Base-by-base conservation (phyloP, 2,888 invertebrate species). In the Amblyteles armatorius region DNA sequence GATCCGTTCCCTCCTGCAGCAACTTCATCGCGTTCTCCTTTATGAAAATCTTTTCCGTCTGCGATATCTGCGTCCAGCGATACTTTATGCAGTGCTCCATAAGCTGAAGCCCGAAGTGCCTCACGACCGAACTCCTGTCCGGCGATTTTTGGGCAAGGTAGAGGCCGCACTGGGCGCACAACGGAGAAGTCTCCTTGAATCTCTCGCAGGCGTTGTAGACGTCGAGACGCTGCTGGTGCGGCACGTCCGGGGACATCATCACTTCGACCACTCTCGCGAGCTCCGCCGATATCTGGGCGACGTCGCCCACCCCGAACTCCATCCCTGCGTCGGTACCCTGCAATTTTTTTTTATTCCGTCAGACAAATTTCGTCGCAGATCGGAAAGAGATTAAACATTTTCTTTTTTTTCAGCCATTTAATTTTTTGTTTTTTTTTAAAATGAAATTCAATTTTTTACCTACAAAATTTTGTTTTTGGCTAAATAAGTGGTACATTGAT, bases 51-150 rank as follows among this genome's bases (percentile, higher is more conserved):
- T 98, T 99, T 91, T 98, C 98, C 79, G 96, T 96, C 90, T 97
- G 97, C 4, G 97, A 96, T 90, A 99, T 97, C 89, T 97, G 97
- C 83, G 97, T 97, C 99, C 99, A 99, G 83, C 97, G 96, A 92
- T 98, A 98, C 94, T 98, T 99, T 40, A 99, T 97, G 76, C 97
- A 97, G 91, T 99, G 97, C 93, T 99, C 99, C 96, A 99, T 97
- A 0, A 99, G 94, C 91, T 99, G 98, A 0, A 99, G 94, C 0
- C 99, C 99, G 94, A 98, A 98, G 93, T 98, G 98, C 79, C 98
- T 96, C 0, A 98, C 97, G 80, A 97, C 96, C 52, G 97, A 96
- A 9, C 97, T 97, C 91, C 96, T 96, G 86, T 97, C 96, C 36
- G 95, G 95, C 13, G 90, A 90, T 63, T 96, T 96, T 88, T 97